Percentiles rank a stretch among this genome's conserved stretches.
Conservation (phyloP, 92 coral and sea anemone species). For the Parazoanthus darwini region DNA sequence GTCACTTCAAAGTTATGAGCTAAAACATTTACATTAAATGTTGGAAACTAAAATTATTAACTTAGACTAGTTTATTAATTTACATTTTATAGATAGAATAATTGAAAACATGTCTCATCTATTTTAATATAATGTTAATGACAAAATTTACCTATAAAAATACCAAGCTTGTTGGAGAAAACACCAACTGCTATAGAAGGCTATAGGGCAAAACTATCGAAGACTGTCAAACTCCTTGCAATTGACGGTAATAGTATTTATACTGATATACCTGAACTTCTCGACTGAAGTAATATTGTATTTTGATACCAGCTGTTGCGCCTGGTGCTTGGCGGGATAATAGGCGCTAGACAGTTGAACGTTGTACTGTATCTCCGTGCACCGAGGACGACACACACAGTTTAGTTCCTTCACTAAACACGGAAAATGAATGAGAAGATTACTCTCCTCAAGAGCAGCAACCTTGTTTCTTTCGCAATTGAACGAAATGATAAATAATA, state of each 20-base stretch:
- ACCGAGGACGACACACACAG: slow-evolving; percentile 1
- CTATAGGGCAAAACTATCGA: too few relatives aligned
- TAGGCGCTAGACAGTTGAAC: neutral
- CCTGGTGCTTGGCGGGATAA: slow-evolving; percentile 1
- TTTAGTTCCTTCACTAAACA: neutral
- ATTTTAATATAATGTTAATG: too few relatives aligned
- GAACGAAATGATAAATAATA: too few relatives aligned
- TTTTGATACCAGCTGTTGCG: neutral
- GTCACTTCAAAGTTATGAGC: too few relatives aligned
- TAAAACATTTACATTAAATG: too few relatives aligned
- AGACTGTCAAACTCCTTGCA: neutral
- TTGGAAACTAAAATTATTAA: too few relatives aligned
- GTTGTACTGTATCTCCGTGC: neutral
- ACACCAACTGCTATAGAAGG: too few relatives aligned
- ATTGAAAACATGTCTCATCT: too few relatives aligned
- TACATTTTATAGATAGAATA: too few relatives aligned
- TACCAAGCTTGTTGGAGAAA: too few relatives aligned
- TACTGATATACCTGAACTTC: neutral
- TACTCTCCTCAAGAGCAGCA: neutral
- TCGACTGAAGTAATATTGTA: slow-evolving; percentile 7
- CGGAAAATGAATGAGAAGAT: neutral
- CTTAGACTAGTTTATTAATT: too few relatives aligned
- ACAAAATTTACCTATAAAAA: too few relatives aligned
- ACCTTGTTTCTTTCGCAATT: neutral
- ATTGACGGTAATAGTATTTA: neutral